Conservation (phyloP, 2,888 invertebrate genomes). For the Himalopsyche tibetana region DNA sequence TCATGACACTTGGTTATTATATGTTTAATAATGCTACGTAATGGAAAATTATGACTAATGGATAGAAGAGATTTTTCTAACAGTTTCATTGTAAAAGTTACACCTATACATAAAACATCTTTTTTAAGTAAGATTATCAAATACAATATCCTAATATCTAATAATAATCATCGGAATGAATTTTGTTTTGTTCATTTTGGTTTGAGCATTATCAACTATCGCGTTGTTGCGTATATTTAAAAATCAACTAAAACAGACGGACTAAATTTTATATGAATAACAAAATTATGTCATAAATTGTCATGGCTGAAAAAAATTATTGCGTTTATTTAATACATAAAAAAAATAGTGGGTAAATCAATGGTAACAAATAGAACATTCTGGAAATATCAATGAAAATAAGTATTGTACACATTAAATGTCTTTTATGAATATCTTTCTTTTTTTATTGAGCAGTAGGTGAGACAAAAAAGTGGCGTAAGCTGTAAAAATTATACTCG, state of each 20-base stretch:
- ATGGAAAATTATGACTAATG: no score
- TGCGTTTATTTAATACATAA: no score
- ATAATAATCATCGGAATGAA: conserved; percentile 53
- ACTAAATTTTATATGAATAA: conserved; percentile 21
- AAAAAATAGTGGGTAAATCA: neutral
- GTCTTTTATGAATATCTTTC: neutral
- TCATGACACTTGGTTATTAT: no score
- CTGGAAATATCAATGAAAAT: neutral
- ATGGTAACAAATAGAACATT: neutral
- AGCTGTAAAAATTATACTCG: neutral
- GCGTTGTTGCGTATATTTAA: neutral
- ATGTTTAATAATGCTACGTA: no score
- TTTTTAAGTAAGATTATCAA: conserved; percentile 10
- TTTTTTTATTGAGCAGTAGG: neutral
- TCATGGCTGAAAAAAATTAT: neutral
- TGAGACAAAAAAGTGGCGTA: neutral
- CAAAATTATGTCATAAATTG: conserved; percentile 23
- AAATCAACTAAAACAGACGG: neutral
- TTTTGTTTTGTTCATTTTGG: conserved; percentile 51
- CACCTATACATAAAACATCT: neutral
- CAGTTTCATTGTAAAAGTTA: no score
- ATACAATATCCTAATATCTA: conserved; percentile 8
- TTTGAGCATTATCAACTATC: conserved; percentile 46
- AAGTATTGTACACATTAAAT: neutral
- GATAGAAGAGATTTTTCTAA: no score